phyloP scores from a whole-genome alignment of 1,140 invertebrate genomes.

The Tribolium castaneum region DNA sequence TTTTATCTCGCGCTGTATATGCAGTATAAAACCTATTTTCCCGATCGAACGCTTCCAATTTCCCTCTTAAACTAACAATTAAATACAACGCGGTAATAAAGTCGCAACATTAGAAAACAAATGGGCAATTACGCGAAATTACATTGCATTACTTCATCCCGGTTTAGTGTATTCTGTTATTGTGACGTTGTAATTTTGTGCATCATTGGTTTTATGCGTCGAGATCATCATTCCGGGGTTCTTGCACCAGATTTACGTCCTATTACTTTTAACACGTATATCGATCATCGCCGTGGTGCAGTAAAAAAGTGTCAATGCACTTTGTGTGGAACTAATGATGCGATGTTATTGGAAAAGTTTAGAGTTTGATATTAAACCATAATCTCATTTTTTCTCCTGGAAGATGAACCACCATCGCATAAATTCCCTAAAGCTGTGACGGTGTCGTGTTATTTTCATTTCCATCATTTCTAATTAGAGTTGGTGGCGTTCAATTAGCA shows the following conservation, averaged over 20 bases:
- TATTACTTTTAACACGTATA: slow-evolving; percentile 23
- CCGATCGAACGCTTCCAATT: slow-evolving; percentile 4
- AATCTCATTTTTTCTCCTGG: background rate
- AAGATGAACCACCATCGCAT: slow-evolving; percentile 13
- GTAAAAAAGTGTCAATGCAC: slow-evolving; percentile 23
- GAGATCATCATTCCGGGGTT: slow-evolving; percentile 15
- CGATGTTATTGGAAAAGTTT: slow-evolving; percentile 37
- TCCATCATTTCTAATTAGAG: slow-evolving; percentile 42
- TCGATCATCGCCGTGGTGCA: slow-evolving; percentile 12
- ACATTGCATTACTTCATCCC: slow-evolving; percentile 41
- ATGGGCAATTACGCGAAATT: slow-evolving; percentile 46
- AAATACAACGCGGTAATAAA: slow-evolving; percentile 33
- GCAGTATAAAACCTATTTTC: background rate
- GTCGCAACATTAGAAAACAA: slow-evolving; percentile 42
- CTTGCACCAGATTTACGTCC: slow-evolving; percentile 27
- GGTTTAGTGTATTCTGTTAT: slow-evolving; percentile 44
- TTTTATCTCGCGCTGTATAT: slow-evolving; percentile 2
- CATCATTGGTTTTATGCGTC: slow-evolving; percentile 45
- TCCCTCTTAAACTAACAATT: slow-evolving; percentile 10
- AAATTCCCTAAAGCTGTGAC: slow-evolving; percentile 37
- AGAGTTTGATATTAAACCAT: background rate
- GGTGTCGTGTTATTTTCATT: slow-evolving; percentile 36
- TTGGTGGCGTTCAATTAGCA: slow-evolving; percentile 45
- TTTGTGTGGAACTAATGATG: slow-evolving; percentile 27
- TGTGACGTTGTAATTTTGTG: slow-evolving; percentile 47